A percentile compares a stretch with the other conserved stretches of the same genome.
These are phyloP conservation scores for Panthera uncia DNA, from an alignment of 2,113 vertebrate species.

Conservation along the genomic window DNA sequence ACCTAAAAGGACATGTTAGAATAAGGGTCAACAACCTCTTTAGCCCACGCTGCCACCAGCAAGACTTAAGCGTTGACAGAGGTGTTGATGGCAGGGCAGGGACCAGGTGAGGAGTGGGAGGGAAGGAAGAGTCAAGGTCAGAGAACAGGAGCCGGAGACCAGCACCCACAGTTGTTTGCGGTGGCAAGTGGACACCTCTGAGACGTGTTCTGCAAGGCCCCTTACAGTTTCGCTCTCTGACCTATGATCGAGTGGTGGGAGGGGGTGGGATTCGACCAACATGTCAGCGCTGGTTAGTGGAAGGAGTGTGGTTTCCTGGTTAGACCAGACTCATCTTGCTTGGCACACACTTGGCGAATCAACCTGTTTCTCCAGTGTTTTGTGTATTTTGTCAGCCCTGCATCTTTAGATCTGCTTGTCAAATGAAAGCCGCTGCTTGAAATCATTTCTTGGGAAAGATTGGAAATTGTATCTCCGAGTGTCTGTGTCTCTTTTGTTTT, in stretches of 20 bases:
- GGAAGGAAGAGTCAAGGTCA: not conserved
- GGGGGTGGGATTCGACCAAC: not conserved
- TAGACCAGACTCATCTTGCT: not conserved
- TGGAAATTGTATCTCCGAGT: not conserved
- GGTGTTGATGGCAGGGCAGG: not conserved
- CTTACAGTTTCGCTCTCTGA: not conserved
- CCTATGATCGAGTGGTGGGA: not conserved
- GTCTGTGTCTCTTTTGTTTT: conserved; percentile 53
- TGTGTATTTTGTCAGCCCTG: not conserved
- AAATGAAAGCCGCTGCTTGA: not conserved
- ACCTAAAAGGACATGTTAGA: conserved; percentile 75
- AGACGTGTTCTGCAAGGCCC: not conserved
- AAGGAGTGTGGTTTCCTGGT: not conserved
- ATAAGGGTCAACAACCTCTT: conserved; percentile 77
- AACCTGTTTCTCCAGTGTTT: not conserved
- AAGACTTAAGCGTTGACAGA: conserved; percentile 56
- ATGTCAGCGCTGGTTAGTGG: not conserved
- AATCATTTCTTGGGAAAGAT: not conserved
- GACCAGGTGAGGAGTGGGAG: not conserved
- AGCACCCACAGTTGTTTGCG: not conserved
- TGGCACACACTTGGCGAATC: not conserved
- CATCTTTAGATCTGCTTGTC: not conserved
- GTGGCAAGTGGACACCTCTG: not conserved
- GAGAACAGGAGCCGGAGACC: not conserved
- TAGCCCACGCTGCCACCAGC: conserved; percentile 34